These are phyloP conservation scores for Phallusia fumigata DNA, from an alignment of 23 tunicate genomes.

Conservation along the genomic window DNA sequence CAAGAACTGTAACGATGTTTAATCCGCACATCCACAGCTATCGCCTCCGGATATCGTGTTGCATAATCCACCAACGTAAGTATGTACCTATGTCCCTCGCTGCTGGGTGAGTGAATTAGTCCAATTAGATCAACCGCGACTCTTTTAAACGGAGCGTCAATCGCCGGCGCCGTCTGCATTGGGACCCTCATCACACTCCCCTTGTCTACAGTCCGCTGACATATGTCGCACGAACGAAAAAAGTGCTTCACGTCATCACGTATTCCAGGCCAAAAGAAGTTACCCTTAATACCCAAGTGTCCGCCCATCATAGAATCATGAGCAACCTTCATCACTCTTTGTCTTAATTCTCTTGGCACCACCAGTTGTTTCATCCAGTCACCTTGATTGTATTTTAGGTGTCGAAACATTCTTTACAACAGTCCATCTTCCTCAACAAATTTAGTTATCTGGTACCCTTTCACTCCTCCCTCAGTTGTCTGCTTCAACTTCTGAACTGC, in stretches of 20 bases:
- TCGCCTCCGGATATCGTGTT: slow-evolving; percentile 38
- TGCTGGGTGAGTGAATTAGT: slow-evolving; percentile 15
- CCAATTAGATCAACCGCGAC: slow-evolving; percentile 33
- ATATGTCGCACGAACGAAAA: slow-evolving; percentile 8
- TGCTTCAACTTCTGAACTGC: not conserved
- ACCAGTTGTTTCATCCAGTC: slow-evolving; percentile 11
- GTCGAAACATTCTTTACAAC: not conserved
- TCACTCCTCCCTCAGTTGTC: not conserved
- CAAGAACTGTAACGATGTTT: too few species aligned
- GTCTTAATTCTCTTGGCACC: slow-evolving; percentile 2
- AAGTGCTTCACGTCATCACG: not conserved
- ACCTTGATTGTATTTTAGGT: slow-evolving; percentile 7
- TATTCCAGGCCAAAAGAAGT: slow-evolving; percentile 34
- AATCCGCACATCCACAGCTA: too few species aligned
- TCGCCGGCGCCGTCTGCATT: not conserved
- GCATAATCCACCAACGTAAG: slow-evolving; percentile 35
- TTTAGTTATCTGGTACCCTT: not conserved
- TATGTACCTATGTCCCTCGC: slow-evolving; percentile 20
- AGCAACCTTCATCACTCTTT: slow-evolving; percentile 23
- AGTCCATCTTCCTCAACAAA: slow-evolving; percentile 4
- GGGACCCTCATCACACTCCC: slow-evolving; percentile 17
- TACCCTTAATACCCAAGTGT: slow-evolving; percentile 35
- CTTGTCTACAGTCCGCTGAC: slow-evolving; percentile 19
- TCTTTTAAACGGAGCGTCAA: slow-evolving; percentile 16
- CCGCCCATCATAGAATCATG: slow-evolving; percentile 37